These are phyloP conservation scores for Hirtodrosophila histrioides DNA, from an alignment of 2,888 invertebrate genomes.

Conservation along the genomic window DNA sequence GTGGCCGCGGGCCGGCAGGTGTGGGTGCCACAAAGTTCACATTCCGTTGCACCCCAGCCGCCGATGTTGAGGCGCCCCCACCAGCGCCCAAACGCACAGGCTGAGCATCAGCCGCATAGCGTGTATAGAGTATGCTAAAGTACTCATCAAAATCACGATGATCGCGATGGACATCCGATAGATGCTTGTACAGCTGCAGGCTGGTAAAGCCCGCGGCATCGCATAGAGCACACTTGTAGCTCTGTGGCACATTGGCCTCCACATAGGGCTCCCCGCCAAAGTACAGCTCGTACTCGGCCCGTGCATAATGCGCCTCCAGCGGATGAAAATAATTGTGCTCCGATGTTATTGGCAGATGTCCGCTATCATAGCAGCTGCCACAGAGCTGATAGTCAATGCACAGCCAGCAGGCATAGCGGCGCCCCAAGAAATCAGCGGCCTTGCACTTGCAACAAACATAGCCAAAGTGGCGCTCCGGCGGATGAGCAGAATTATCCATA, in stretches of 20 bases:
- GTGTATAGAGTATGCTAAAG: conserved; percentile 19
- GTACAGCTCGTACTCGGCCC: conserved; percentile 39
- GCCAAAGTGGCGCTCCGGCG: conserved; percentile 49
- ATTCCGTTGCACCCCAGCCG: not conserved
- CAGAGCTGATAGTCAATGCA: conserved; percentile 52
- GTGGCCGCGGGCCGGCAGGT: too few species aligned
- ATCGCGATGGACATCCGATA: conserved; percentile 13
- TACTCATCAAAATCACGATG: conserved; percentile 41
- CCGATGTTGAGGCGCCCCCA: not conserved
- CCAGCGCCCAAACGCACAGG: not conserved
- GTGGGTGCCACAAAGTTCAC: too few species aligned
- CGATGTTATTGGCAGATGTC: conserved; percentile 6
- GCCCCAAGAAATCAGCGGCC: conserved; percentile 30
- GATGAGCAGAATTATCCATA: not conserved
- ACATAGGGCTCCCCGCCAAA: conserved; percentile 45
- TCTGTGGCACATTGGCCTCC: conserved; percentile 37
- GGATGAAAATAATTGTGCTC: conserved; percentile 55
- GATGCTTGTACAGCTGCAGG: conserved; percentile 28
- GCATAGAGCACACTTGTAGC: conserved; percentile 59
- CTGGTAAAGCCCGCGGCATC: conserved; percentile 15
- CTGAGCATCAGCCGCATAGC: conserved; percentile 8
- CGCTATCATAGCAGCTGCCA: conserved; percentile 44
- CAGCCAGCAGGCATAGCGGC: conserved; percentile 54
- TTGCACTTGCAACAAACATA: conserved; percentile 41
- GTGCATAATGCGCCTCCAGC: conserved; percentile 44